phyloP scores from a whole-genome alignment of 2,888 invertebrate genomes.

The Girardia tigrina region DNA sequence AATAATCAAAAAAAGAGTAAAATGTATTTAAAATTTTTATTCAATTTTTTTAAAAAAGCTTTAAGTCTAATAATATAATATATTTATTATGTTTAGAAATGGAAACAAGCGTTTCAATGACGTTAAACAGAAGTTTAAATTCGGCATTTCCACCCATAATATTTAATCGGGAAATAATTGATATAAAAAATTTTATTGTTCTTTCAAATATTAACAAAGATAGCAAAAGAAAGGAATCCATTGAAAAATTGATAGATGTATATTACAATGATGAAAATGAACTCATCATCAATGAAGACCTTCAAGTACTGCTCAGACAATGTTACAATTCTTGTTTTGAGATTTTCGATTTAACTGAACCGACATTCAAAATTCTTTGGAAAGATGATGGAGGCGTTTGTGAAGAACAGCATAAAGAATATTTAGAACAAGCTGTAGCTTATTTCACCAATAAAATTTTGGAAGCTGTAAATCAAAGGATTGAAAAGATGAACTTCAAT shows the following conservation, averaged over 20 bases:
- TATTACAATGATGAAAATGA: conserved; percentile 40
- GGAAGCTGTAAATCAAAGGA: conserved; percentile 26
- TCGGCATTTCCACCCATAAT: conserved; percentile 38
- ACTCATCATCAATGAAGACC: conserved; percentile 39
- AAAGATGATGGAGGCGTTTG: neutral
- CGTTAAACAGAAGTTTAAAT: conserved; percentile 27
- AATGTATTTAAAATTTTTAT: too few relatives aligned
- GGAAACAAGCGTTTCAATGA: conserved; percentile 29
- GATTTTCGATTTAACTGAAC: neutral
- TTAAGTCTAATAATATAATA: too few relatives aligned
- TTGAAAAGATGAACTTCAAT: neutral
- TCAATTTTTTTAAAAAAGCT: too few relatives aligned
- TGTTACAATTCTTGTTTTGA: conserved; percentile 39
- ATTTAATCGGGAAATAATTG: conserved; percentile 43
- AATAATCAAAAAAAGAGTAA: too few relatives aligned
- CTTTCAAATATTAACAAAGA: conserved; percentile 36
- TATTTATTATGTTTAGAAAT: too few relatives aligned
- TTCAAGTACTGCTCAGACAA: conserved; percentile 39
- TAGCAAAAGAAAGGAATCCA: neutral
- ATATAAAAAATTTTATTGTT: conserved; percentile 45
- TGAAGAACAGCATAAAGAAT: conserved; percentile 42
- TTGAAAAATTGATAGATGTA: conserved; percentile 42
- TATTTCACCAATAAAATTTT: neutral
- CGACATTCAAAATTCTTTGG: neutral
- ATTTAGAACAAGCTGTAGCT: conserved; percentile 40